phyloP scores from a whole-genome alignment of 2,888 invertebrate genomes.

The Rutpela maculata region DNA sequence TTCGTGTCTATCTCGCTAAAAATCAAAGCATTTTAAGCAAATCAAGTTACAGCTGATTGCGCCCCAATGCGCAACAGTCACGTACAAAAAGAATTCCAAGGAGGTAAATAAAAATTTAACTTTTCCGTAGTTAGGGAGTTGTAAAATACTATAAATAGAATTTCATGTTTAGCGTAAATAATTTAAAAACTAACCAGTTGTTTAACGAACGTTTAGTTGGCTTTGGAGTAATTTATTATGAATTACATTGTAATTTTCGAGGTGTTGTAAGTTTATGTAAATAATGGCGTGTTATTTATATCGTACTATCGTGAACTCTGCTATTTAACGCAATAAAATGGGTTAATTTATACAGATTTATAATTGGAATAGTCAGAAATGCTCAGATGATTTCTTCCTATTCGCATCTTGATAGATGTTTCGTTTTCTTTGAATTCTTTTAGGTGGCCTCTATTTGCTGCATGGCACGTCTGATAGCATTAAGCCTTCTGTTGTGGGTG shows the following conservation, averaged over 20 bases:
- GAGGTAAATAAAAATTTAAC: constrained; percentile 50
- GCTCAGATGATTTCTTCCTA: too few species aligned
- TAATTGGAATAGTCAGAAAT: background rate
- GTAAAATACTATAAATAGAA: constrained; percentile 46
- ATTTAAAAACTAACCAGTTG: constrained; percentile 44
- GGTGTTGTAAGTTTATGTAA: constrained; percentile 36
- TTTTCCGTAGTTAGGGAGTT: constrained; percentile 39
- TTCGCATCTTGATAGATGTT: too few species aligned
- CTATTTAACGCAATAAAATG: constrained; percentile 3
- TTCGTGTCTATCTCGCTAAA: constrained; percentile 61
- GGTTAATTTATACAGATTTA: background rate
- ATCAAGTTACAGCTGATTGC: constrained; percentile 61
- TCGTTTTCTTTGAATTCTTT: too few species aligned
- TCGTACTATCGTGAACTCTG: constrained; percentile 1
- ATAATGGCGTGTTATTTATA: constrained; percentile 28
- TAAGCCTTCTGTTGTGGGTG: too few species aligned
- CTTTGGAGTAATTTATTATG: constrained; percentile 39
- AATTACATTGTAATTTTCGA: constrained; percentile 30
- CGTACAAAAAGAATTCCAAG: constrained; percentile 57
- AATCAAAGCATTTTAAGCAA: constrained; percentile 61
- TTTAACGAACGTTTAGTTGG: constrained; percentile 43
- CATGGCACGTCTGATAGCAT: too few species aligned
- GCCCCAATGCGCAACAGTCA: constrained; percentile 59
- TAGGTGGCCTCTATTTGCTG: too few species aligned
- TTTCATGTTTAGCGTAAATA: constrained; percentile 47